Evolutionary conservation across 2,888 invertebrate species (phyloP).

Genomic region (Tenthredo amoena): DNA sequence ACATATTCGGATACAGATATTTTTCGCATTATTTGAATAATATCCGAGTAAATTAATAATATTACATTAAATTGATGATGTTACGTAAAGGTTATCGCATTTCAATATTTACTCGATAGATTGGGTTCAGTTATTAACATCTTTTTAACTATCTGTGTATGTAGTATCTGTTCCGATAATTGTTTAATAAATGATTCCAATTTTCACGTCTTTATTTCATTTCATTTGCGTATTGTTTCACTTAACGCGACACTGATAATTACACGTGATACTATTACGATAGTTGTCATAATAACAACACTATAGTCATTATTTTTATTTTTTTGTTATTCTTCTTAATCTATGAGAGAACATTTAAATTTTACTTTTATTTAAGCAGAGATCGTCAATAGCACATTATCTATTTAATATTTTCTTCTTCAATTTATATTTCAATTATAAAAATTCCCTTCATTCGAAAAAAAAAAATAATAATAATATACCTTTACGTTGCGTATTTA

Average conservation of each 20-base stretch:
- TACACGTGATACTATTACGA: slow-evolving; percentile 6
- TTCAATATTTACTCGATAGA: not conserved
- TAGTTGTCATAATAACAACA: slow-evolving; percentile 8
- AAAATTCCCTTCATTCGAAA: slow-evolving; percentile 55
- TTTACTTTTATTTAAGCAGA: slow-evolving; percentile 19
- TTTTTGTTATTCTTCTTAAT: not conserved
- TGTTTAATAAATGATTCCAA: not conserved
- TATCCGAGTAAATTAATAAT: slow-evolving; percentile 60
- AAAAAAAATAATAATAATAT: slow-evolving; percentile 64
- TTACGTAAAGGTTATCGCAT: not conserved
- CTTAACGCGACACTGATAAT: not conserved
- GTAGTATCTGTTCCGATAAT: not conserved
- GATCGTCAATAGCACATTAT: slow-evolving; percentile 28
- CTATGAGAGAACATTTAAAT: slow-evolving; percentile 25
- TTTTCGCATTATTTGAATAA: slow-evolving; percentile 59
- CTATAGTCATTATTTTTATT: not conserved
- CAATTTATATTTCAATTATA: not conserved
- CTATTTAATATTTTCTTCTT: not conserved
- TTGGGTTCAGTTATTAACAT: not conserved
- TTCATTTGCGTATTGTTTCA: not conserved
- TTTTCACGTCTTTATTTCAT: slow-evolving; percentile 9
- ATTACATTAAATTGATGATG: not conserved
- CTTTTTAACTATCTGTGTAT: not conserved
- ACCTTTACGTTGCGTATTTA: slow-evolving; percentile 59
- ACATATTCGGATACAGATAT: slow-evolving; percentile 61